Evolutionary conservation across 1,140 invertebrate genomes (phyloP).

Genomic region (Ceratina australensis): DNA sequence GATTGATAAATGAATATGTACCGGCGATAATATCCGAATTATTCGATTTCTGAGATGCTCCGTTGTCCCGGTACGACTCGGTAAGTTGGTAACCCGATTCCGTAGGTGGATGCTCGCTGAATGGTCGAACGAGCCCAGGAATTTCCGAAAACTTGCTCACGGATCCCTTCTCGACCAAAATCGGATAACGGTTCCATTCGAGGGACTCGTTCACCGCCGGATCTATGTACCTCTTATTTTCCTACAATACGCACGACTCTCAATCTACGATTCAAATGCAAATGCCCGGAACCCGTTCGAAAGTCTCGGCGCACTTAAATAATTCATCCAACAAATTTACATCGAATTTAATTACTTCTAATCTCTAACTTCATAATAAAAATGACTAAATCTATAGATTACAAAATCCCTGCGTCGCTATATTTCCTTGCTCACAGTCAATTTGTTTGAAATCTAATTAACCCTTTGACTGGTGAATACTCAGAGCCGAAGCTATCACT

Average conservation of each 20-base stretch:
- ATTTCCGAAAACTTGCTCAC: neutral
- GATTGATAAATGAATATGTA: neutral
- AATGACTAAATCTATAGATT: too few relatives aligned
- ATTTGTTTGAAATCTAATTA: too few relatives aligned
- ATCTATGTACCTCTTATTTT: neutral
- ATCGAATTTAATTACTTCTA: too few relatives aligned
- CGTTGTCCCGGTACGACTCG: constrained; percentile 18
- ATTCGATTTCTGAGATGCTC: constrained; percentile 27
- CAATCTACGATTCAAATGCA: too few relatives aligned
- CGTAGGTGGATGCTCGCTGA: neutral
- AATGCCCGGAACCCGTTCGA: too few relatives aligned
- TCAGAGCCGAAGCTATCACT: too few relatives aligned
- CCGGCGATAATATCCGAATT: neutral
- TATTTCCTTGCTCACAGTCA: too few relatives aligned
- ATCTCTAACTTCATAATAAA: too few relatives aligned
- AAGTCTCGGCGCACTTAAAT: too few relatives aligned
- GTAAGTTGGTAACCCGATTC: constrained; percentile 9
- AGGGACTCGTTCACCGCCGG: neutral
- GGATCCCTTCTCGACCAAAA: constrained; percentile 8
- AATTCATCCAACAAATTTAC: too few relatives aligned
- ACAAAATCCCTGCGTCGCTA: too few relatives aligned
- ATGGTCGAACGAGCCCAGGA: neutral
- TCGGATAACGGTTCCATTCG: constrained; percentile 33
- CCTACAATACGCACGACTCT: neutral
- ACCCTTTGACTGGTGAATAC: too few relatives aligned